phyloP scores from a whole-genome alignment of 2,113 vertebrate genomes.

The Lycocorax pyrrhopterus region DNA sequence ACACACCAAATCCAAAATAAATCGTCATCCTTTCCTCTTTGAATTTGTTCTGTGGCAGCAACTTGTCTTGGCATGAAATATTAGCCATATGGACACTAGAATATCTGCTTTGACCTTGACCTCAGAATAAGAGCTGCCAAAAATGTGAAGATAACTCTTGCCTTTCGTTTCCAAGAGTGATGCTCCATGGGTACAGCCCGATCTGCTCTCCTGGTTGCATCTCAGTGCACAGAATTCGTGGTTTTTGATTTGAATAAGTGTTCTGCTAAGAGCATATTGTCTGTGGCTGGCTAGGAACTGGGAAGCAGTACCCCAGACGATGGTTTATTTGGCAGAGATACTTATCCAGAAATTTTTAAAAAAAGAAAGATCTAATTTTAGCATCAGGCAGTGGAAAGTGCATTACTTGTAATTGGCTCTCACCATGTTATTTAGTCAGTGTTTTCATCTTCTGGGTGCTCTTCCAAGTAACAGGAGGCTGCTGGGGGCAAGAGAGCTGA shows the following conservation, averaged over 20 bases:
- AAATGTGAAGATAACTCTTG: not conserved
- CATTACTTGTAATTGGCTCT: not conserved
- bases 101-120: conserved; percentile 60
- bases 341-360: not conserved
- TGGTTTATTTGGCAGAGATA: not conserved
- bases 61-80: conserved; percentile 48
- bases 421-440: not conserved
- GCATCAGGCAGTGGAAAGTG: not conserved
- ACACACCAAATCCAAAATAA: conserved; percentile 5
- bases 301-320: not conserved
- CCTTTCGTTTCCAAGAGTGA: conserved; percentile 1
- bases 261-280: not conserved
- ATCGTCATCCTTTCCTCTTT: not conserved
- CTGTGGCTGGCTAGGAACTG: not conserved
- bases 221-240: not conserved
- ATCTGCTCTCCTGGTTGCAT: not conserved
- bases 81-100: conserved; percentile 44
- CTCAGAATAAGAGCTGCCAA: not conserved
- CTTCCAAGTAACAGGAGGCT: not conserved
- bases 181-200: not conserved
- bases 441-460: not conserved
- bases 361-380: not conserved
- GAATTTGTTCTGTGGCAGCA: conserved; percentile 35
- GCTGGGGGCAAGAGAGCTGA: not conserved
- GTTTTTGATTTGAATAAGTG: not conserved